Conservation (phyloP, 2,113 vertebrate species). For the Python bivittatus region DNA sequence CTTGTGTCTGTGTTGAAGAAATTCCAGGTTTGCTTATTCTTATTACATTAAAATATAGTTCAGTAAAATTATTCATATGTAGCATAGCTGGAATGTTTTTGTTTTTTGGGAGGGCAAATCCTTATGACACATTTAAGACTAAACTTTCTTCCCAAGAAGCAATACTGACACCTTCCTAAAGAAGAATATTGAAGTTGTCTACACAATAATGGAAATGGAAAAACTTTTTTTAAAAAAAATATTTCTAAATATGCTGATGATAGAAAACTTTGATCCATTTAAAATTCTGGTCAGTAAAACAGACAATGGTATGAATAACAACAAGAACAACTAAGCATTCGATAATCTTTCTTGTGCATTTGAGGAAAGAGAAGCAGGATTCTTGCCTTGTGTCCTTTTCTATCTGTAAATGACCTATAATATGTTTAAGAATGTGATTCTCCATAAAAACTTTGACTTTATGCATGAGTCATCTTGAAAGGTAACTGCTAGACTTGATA, state of each 20-base stretch:
- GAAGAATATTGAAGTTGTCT: neutral
- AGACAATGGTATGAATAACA: neutral
- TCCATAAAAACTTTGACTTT: neutral
- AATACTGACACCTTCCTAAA: neutral
- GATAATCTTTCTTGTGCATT: neutral
- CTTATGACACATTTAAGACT: neutral
- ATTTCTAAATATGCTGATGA: neutral
- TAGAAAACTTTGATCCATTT: neutral
- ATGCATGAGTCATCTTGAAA: neutral
- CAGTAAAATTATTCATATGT: neutral
- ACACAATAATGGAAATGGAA: neutral
- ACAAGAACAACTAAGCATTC: neutral
- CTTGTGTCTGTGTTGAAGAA: neutral
- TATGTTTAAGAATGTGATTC: neutral
- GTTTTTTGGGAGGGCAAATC: neutral
- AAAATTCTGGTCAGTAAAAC: neutral
- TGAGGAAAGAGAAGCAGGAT: neutral
- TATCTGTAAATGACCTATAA: neutral
- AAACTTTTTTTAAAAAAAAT: neutral
- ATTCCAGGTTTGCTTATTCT: neutral
- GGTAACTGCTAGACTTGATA: neutral
- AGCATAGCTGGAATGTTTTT: neutral
- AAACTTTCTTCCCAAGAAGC: neutral
- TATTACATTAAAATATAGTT: neutral
- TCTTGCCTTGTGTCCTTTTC: neutral